phyloP scores from a whole-genome alignment of 1,140 invertebrate species.

The Metopolophium dirhodum region DNA sequence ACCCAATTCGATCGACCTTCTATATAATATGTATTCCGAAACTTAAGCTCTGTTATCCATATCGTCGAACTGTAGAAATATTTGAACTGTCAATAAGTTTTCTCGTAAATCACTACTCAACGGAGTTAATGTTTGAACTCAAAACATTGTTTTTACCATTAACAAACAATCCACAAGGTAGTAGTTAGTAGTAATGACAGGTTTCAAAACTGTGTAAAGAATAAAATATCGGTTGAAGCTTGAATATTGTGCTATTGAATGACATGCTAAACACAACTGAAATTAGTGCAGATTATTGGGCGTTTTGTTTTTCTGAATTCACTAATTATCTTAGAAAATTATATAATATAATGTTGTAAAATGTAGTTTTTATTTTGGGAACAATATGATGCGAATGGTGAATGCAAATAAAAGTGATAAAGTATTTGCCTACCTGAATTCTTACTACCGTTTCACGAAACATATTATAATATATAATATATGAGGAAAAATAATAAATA shows the following conservation, averaged over 20 bases:
- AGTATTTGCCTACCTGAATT: background rate
- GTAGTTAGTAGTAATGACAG: background rate
- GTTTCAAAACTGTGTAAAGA: background rate
- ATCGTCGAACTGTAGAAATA: background rate
- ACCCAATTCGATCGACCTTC: background rate
- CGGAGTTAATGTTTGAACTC: background rate
- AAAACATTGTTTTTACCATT: background rate
- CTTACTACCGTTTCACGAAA: no score
- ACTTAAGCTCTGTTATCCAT: background rate
- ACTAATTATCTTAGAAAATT: no score
- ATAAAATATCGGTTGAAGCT: background rate
- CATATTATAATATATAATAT: background rate
- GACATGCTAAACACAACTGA: background rate
- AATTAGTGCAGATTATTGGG: background rate
- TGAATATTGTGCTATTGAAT: background rate
- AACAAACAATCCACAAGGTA: background rate
- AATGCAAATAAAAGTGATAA: background rate
- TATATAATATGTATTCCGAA: background rate
- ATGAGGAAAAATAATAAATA: background rate
- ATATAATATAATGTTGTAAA: background rate
- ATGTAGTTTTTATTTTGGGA: background rate
- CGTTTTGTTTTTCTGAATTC: background rate
- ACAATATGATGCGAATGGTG: background rate
- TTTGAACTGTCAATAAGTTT: constrained; percentile 5
- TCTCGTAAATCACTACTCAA: constrained; percentile 3